Percentiles rank a stretch among this genome's conserved stretches.
phyloP scores from a whole-genome alignment of 2,888 invertebrate species.

The Alviniconcha strummeri region DNA sequence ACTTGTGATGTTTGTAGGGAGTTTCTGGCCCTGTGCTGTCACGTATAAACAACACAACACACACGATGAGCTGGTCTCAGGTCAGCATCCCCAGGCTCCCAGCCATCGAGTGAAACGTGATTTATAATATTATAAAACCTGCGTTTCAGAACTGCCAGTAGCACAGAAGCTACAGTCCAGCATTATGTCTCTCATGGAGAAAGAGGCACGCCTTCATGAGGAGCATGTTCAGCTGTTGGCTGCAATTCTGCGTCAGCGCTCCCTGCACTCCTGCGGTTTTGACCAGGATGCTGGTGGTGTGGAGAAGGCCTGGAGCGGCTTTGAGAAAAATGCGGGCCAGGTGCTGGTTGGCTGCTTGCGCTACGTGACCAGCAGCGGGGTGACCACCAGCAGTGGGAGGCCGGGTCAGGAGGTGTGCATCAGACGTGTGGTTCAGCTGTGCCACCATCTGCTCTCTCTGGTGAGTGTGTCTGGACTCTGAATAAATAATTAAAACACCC shows the following conservation, averaged over 20 bases:
- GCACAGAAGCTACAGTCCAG: not conserved
- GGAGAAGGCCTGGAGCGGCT: not conserved
- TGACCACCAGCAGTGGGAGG: not conserved
- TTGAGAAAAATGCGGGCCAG: not conserved
- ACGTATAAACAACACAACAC: no score
- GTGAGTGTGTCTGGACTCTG: not conserved
- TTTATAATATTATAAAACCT: not conserved
- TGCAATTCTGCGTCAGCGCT: slow-evolving; percentile 1
- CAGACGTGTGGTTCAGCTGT: slow-evolving; percentile 1
- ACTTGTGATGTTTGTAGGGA: no score
- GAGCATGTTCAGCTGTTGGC: slow-evolving; percentile 25
- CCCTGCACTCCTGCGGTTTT: not conserved
- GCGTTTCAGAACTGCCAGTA: not conserved
- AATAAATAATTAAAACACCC: no score
- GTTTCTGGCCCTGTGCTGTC: no score
- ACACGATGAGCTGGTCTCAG: no score
- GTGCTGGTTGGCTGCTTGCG: slow-evolving; percentile 20
- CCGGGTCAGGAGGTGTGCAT: not conserved
- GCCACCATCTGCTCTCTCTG: slow-evolving; percentile 10
- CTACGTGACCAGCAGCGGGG: not conserved
- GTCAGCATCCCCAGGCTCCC: no score
- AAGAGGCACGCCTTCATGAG: not conserved
- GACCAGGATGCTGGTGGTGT: not conserved
- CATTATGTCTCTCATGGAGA: not conserved
- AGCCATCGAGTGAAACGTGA: no score